Evolutionary conservation across 2,888 invertebrate species (phyloP), one percentile per base, ranked within the genome.

Genomic region (Microplitis deprimator): DNA sequence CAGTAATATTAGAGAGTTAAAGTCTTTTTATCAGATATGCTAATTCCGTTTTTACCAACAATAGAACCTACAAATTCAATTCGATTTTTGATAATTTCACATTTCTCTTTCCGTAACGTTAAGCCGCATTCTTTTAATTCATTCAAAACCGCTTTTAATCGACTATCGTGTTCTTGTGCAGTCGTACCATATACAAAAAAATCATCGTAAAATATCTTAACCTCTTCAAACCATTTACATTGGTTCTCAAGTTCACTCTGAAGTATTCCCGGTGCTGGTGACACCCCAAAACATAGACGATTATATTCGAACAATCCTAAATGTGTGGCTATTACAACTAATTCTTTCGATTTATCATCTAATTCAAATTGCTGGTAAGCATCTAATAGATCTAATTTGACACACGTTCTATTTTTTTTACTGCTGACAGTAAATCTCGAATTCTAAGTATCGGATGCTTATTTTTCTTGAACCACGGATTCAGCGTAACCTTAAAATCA

Each of bases 351-450:
- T 75, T 84, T 80, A 39, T 87, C 82, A 75, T 87, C 86, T 6
- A 88, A 80, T 10, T 73, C 62, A 16, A 86, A 73, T 80, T 90
- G 88, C 74, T 86, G 84, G 80, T 88, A 90, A 20, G 69, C 69
- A 17, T 69, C 84, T 4, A 82, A 79, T 13, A 89, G 80, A 79
- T 90, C 89, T 8, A 90, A 79, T 87, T 88, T 4, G 85, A 82
- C 80, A 90, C 90, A 38, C 81, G 76, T 50, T 78, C 82, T 29
- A 87, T 87, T 60, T 84, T 85, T 73, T 77, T 77, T 38, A 74
- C 50, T 60, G 41, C 59, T 62, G 73, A 68, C 13, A 84, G 81
- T 38, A 85, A 75, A 64, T 85, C 82, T 39, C 83, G 80, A 5
- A 83, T 79, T 8, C 78, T 68, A 6, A 83, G 85, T 40, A 83